Base-by-base conservation (phyloP, 2,888 invertebrate species). In the Stenurella melanura region DNA sequence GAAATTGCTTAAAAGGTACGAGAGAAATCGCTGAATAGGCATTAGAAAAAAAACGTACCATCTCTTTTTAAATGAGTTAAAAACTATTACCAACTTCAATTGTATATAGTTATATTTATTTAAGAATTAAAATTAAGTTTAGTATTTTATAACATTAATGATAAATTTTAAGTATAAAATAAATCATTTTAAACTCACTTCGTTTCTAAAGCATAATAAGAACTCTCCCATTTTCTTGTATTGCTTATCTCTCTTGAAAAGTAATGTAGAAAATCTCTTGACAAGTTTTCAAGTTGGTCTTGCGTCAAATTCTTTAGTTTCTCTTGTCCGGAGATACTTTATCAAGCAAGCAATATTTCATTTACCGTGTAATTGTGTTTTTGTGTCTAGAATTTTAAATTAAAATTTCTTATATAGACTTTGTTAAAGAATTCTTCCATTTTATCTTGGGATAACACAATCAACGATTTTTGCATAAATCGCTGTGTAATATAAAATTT, bases 301-400 rank as follows among this genome's bases (percentile, higher is more conserved):
- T 63, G 26, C 30, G 30, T 63, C 30, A 63, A 63, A 63, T 34
- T 17, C 17, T 26, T 57, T 57, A 21, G 26, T 56, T 30, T 26
- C n/a, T 21, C 21, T 50, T 21, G 50, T 54, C 56, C 19, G 18
- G 18, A 38, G 17, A 58, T 38, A 26, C 18, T 38, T 58, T 30
- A 58, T 34, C 69, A 69, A 69, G 26, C n/a, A 34, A 57, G 57
- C 57, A n/a, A 69, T 58, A 69, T 69, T 69, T 69, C 38, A 58
- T 30, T 69, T 18, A 38, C 34, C 34, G 57, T 18, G 34, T 63
- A 63, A 63, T 30, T 63, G 61, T 15, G 67, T 56, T 67, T 69
- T 57, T 64, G 18, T 17, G 19, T 69, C 57, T 58, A 58, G 30
- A 69, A 57, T 69, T 58, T 57, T 30, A 69, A 69, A 69, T 69